Evolutionary conservation across 2,113 vertebrate genomes (phyloP).

Genomic region (Progne subis): DNA sequence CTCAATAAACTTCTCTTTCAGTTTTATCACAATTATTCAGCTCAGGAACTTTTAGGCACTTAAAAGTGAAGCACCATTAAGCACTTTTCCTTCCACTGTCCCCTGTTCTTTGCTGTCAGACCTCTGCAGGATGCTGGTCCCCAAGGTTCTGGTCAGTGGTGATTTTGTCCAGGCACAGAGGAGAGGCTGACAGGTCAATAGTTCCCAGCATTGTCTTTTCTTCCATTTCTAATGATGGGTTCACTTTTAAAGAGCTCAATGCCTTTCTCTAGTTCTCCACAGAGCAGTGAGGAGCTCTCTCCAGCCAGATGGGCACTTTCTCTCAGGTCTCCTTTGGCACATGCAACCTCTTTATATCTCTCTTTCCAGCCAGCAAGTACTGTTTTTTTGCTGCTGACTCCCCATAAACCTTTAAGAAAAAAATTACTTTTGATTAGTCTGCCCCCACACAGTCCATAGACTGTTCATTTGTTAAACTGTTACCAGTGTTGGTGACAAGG

Average conservation of each 20-base stretch:
- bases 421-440: background rate
- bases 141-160: background rate
- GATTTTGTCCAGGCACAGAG: background rate
- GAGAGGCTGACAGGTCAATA: background rate
- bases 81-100: background rate
- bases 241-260: background rate
- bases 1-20: background rate
- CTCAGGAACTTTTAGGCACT: background rate
- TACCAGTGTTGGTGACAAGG: background rate
- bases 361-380: background rate
- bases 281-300: rapidly evolving
- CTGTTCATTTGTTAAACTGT: background rate
- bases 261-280: background rate
- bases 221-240: background rate
- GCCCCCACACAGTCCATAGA: background rate
- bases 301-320: background rate
- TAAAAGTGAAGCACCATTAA: background rate
- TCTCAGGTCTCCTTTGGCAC: background rate
- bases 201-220: background rate
- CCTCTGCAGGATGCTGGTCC: background rate
- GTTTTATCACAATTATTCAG: background rate
- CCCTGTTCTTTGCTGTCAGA: background rate
- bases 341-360: background rate
- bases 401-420: background rate
- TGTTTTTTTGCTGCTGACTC: background rate